Base-by-base conservation (phyloP, 2,797 vertebrate genomes). In the Etheostoma perlongum region DNA sequence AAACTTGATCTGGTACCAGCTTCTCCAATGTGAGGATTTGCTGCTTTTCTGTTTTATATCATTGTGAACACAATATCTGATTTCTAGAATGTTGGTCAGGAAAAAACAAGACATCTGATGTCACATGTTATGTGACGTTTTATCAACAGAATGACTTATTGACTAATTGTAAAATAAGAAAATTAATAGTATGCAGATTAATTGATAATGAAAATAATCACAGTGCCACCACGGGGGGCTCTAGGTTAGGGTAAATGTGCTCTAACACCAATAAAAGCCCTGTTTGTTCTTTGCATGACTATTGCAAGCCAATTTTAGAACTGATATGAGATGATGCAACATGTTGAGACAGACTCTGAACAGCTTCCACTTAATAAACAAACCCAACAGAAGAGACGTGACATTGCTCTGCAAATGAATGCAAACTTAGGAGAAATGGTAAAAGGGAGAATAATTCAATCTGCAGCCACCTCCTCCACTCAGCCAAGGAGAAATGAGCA, bases 361-460 rank as follows among this genome's bases (percentile, higher is more conserved):
- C 46, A 73, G 81, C 76, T 88, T 88, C 88, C 82, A 91, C 83
- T 89, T 87, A 88, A 88, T 67, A 84, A 67, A 83, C 84, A 88
- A 91, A 91, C 88, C 81, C 84, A 87, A 83, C 79, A 81, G 87
- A 91, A 78, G 78, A 87, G 83, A 92, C 87, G 88, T 76, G 90
- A 91, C 91, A 90, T 85, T 48, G n/a, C 48, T 15, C 47, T 14
- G 82, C 85, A 91, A 90, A 92, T 83, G 48, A 91, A 91, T 86
- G 85, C 85, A 88, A 90, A 91, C 87, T 80, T 72, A 66, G 64
- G 44, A 86, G 89, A 89, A 91, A 92, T 76, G 84, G 87, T 40
- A 92, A 89, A 19, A 9, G 66, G 84, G 87, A 91, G 67, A 90
- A 93, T 90, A 91, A 92, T 91, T 91, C 90, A 91, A 93, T 93